These are phyloP conservation scores for Eciton burchellii DNA, from an alignment of 1,140 invertebrate genomes.

Conservation along the genomic window DNA sequence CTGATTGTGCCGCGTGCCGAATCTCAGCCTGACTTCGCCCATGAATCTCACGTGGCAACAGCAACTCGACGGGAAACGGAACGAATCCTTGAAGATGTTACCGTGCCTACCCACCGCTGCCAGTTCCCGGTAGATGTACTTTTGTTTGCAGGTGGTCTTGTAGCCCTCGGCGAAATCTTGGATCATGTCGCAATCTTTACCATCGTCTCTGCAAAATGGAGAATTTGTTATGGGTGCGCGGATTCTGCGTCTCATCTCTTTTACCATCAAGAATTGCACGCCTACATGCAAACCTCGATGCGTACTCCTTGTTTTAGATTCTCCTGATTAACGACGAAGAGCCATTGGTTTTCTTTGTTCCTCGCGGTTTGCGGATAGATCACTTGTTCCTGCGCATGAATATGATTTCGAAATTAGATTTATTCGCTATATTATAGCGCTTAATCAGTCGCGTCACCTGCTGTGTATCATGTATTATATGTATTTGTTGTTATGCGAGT, in stretches of 20 bases:
- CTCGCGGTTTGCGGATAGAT: conserved; percentile 84
- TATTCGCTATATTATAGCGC: too few relatives aligned
- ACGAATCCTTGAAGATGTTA: conserved; percentile 83
- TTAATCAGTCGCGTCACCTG: too few relatives aligned
- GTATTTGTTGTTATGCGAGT: too few relatives aligned
- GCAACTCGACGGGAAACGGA: conserved; percentile 88
- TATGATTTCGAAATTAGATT: conserved; percentile 19
- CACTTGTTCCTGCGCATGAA: conserved; percentile 78
- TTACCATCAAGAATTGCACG: not conserved
- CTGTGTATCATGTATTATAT: too few relatives aligned
- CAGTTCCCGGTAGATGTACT: conserved; percentile 87
- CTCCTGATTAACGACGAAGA: conserved; percentile 86
- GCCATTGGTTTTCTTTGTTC: conserved; percentile 85
- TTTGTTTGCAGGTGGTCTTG: conserved; percentile 87
- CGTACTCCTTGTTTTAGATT: conserved; percentile 87
- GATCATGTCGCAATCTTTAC: conserved; percentile 81
- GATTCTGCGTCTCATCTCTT: not conserved
- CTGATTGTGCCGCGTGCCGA: not conserved
- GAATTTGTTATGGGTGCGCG: not conserved
- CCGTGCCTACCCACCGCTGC: conserved; percentile 85
- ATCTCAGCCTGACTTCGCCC: conserved; percentile 7
- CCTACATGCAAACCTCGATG: conserved; percentile 86
- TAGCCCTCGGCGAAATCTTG: conserved; percentile 85
- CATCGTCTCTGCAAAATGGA: conserved; percentile 84
- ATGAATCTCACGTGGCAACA: conserved; percentile 87